Evolutionary conservation across 1,140 invertebrate species (phyloP).

Genomic region (Centruroides sculpturatus): DNA sequence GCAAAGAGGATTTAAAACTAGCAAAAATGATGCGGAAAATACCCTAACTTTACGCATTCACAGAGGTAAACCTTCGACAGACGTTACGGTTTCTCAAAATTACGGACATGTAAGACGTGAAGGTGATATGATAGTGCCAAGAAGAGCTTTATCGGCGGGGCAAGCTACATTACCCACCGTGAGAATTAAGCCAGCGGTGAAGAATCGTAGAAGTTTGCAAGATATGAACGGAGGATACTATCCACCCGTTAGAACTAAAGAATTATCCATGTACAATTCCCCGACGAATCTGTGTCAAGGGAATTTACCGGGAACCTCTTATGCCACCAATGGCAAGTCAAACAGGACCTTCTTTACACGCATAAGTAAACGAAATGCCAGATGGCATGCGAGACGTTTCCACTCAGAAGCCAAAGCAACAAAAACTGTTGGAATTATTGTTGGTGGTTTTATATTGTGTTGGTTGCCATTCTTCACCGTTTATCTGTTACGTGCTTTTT

Average conservation of each 20-base stretch:
- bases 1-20: conserved; percentile 66
- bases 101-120: background rate
- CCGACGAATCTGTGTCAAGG: background rate
- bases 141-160: background rate
- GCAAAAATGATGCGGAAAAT: conserved; percentile 36
- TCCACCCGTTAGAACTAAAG: no score
- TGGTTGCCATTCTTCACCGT: conserved; percentile 92
- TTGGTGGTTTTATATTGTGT: conserved; percentile 82
- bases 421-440: conserved; percentile 84
- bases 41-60: background rate
- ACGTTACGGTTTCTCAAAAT: background rate
- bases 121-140: background rate
- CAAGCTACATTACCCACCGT: background rate
- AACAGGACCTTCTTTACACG: conserved; percentile 22
- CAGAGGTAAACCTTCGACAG: background rate
- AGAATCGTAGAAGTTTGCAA: background rate
- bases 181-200: no score
- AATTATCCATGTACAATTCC: background rate
- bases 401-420: conserved; percentile 86
- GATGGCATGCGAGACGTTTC: conserved; percentile 68
- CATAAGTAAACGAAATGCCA: conserved; percentile 63
- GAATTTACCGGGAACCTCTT: background rate
- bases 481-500: conserved; percentile 73
- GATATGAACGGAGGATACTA: background rate
- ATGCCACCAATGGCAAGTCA: background rate